phyloP scores from a whole-genome alignment of 2,888 invertebrate genomes.

The Drosophila sordidula region DNA sequence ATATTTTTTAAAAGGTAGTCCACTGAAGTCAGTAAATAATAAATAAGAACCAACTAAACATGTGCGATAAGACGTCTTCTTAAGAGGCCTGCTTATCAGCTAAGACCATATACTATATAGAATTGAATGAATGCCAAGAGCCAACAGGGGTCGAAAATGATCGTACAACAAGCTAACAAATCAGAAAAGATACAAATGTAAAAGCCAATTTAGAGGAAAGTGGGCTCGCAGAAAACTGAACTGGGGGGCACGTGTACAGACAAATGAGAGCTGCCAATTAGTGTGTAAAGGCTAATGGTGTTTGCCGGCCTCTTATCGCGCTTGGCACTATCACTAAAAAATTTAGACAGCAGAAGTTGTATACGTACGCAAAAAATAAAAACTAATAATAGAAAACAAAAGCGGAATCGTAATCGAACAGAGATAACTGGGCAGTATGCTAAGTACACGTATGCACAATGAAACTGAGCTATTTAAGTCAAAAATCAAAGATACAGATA shows the following conservation, averaged over 20 bases:
- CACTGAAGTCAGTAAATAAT: conserved; percentile 27
- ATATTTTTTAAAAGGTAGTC: conserved; percentile 50
- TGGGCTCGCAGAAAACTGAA: not conserved
- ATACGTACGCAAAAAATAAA: conserved; percentile 58
- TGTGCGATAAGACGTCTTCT: conserved; percentile 44
- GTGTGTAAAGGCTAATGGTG: conserved; percentile 3
- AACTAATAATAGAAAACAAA: conserved; percentile 8
- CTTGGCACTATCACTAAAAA: conserved; percentile 32
- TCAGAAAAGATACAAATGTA: not conserved
- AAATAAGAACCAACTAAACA: conserved; percentile 23
- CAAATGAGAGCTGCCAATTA: conserved; percentile 8
- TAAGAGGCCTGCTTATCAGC: conserved; percentile 43
- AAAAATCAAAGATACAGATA: conserved; percentile 1
- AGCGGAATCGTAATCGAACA: conserved; percentile 7
- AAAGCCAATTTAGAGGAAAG: not conserved
- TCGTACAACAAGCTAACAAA: conserved; percentile 12
- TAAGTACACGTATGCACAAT: conserved; percentile 51
- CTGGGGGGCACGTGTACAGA: conserved; percentile 2
- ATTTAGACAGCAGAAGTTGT: conserved; percentile 44
- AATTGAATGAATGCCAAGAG: conserved; percentile 18
- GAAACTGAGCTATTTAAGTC: conserved; percentile 10
- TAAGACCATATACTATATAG: conserved; percentile 5
- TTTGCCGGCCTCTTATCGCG: conserved; percentile 53
- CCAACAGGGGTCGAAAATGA: not conserved
- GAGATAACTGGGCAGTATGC: conserved; percentile 28